Evolutionary conservation across 2,113 vertebrate genomes (phyloP).

Genomic region (Acanthochromis polyacanthus): DNA sequence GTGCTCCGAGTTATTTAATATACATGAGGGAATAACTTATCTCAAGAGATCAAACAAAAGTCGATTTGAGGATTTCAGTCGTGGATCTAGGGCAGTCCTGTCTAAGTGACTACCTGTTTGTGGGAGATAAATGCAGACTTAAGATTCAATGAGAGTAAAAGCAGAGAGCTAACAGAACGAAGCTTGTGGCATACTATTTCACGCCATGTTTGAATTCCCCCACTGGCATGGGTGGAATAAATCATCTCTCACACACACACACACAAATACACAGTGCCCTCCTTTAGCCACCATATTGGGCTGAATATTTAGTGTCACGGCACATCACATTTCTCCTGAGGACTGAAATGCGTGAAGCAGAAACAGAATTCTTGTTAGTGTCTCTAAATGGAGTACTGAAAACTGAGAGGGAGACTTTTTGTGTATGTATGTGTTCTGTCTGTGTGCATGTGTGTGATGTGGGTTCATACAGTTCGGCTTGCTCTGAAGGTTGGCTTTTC

Average conservation of each 20-base stretch:
- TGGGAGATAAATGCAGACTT: conserved; percentile 26
- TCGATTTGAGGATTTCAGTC: neutral
- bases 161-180: conserved; percentile 19
- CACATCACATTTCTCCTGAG: conserved; percentile 60
- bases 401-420: conserved; percentile 5
- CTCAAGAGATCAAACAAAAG: conserved; percentile 31
- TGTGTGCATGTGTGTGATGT: neutral
- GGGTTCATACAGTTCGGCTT: neutral
- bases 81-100: neutral
- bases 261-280: neutral
- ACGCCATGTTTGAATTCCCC: conserved; percentile 46
- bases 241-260: conserved; percentile 35
- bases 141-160: conserved; percentile 41
- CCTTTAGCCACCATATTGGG: conserved; percentile 49
- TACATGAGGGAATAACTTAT: conserved; percentile 8
- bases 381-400: conserved; percentile 39
- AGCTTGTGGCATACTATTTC: conserved; percentile 43
- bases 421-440: neutral
- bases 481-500: neutral
- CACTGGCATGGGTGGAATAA: conserved; percentile 39
- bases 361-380: conserved; percentile 59
- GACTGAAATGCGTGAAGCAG: conserved; percentile 47
- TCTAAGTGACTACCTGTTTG: conserved; percentile 20
- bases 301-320: conserved; percentile 62
- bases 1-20: conserved; percentile 19